phyloP scores from a whole-genome alignment of 2,888 invertebrate genomes.

The Eurytoma californica region DNA sequence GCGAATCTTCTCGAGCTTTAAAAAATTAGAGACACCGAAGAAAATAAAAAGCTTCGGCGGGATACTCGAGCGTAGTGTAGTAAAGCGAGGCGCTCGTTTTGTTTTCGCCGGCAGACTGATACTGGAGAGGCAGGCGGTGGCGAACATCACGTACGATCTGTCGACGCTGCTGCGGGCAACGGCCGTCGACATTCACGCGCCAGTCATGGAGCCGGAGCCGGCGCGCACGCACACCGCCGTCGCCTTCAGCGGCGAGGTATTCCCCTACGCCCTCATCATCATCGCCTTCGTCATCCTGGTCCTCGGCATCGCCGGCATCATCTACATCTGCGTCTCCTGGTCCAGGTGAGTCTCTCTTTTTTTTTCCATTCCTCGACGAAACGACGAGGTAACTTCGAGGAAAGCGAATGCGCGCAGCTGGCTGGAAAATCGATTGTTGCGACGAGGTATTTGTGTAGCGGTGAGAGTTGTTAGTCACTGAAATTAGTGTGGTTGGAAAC shows the following conservation, averaged over 20 bases:
- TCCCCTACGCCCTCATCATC: slow-evolving; percentile 92
- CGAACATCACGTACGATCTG: slow-evolving; percentile 82
- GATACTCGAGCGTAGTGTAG: neutral
- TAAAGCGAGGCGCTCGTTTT: neutral
- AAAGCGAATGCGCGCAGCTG: too few species aligned
- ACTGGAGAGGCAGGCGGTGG: slow-evolving; percentile 80
- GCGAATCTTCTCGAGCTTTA: too few species aligned
- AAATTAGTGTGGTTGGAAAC: too few species aligned
- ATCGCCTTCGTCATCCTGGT: slow-evolving; percentile 93
- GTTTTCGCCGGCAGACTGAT: slow-evolving; percentile 75
- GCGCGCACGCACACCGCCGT: slow-evolving; percentile 77
- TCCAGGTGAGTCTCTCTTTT: slow-evolving; percentile 81
- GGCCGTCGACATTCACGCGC: slow-evolving; percentile 82
- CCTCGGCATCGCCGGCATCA: slow-evolving; percentile 90
- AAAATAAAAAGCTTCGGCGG: too few species aligned
- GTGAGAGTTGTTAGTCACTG: too few species aligned
- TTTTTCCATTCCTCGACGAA: too few species aligned
- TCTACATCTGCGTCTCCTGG: slow-evolving; percentile 96
- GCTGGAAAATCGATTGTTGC: too few species aligned
- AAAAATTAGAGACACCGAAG: too few species aligned
- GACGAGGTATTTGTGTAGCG: too few species aligned
- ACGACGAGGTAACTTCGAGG: too few species aligned
- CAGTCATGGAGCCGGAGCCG: slow-evolving; percentile 76
- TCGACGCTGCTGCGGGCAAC: slow-evolving; percentile 83
- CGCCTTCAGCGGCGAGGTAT: slow-evolving; percentile 82